Base-by-base conservation (phyloP, 2,888 invertebrate genomes). In the Bruchidius siliquastri region DNA sequence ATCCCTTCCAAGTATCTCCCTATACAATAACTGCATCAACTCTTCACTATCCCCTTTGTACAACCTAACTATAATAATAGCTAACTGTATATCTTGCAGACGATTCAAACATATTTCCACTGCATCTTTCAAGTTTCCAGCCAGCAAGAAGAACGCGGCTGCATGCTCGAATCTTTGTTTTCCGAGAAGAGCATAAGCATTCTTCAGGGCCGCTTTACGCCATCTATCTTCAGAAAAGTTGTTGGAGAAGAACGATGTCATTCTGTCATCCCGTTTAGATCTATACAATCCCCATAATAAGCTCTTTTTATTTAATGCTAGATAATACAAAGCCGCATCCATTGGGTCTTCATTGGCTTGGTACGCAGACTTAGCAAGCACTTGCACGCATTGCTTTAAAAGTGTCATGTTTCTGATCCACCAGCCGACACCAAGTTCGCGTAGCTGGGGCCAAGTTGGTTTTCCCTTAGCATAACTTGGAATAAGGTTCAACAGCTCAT, bases 291-390 rank as follows among this genome's bases (percentile, higher is more conserved):
- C 99, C 95, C 98, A 98, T 0, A 99, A 91, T 2, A 99, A 88
- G 82, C 94, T 97, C 83, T 99, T 97, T 89, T 99, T 99, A 87
- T 94, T 97, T 96, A 99, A 96, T 0, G 99, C 99, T 77, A 99
- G 88, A 86, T 99, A 99, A 85, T 95, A 99, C 0, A 99, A 89
- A 0, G 99, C 98, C 0, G 99, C 98, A 84, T 99, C 99, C 87
- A 99, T 90, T 0, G 99, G 99, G 84, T 99, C 97, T 84, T 97
- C 96, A 73, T 95, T 93, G 2, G 90, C 88, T 87, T 96, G 96
- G 87, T 96, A 99, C 0, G 98, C 93, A 0, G 96, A 93, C 84
- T 98, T 98, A 0, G 99, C 98, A 30, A 99, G 90, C 83, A 95
- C 95, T 85, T 99, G 98, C 20, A 99, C 92, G 83, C 95, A 94